Conservation (phyloP, 2,113 vertebrate genomes). For the Percopsis transmontana region DNA sequence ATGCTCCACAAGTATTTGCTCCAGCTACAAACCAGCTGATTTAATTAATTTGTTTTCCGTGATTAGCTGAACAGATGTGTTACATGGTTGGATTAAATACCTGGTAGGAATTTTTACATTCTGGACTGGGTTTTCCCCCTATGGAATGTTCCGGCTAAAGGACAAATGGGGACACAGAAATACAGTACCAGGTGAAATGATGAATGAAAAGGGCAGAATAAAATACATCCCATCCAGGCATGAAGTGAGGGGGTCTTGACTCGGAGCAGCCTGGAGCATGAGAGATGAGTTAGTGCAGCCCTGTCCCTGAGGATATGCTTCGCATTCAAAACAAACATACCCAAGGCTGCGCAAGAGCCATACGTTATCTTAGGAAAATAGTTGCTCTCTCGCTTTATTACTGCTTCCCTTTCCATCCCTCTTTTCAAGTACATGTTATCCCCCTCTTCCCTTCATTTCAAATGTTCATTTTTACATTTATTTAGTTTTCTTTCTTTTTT, state of each 20-base stretch:
- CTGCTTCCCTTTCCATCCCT: not conserved
- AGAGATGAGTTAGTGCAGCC: constrained; percentile 43
- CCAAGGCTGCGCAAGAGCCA: constrained; percentile 39
- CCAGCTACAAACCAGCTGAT: no score
- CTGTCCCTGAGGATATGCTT: constrained; percentile 34
- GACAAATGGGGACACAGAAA: no score
- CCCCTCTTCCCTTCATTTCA: not conserved
- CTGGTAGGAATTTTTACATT: no score
- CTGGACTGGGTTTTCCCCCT: no score
- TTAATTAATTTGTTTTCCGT: not conserved
- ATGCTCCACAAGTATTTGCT: no score
- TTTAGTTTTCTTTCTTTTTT: not conserved
- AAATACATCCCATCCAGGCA: constrained; percentile 3
- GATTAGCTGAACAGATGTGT: no score
- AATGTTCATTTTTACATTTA: not conserved
- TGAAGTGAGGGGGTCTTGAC: constrained; percentile 30
- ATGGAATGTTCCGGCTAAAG: no score
- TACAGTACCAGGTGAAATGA: no score
- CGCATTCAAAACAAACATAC: constrained; percentile 57
- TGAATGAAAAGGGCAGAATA: no score
- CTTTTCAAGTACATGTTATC: not conserved
- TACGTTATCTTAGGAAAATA: constrained; percentile 39
- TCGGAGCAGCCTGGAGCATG: constrained; percentile 22
- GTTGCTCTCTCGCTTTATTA: constrained; percentile 30
- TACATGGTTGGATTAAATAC: no score